Conservation (phyloP, 1,140 invertebrate genomes). For the Brachionus koreanus region DNA sequence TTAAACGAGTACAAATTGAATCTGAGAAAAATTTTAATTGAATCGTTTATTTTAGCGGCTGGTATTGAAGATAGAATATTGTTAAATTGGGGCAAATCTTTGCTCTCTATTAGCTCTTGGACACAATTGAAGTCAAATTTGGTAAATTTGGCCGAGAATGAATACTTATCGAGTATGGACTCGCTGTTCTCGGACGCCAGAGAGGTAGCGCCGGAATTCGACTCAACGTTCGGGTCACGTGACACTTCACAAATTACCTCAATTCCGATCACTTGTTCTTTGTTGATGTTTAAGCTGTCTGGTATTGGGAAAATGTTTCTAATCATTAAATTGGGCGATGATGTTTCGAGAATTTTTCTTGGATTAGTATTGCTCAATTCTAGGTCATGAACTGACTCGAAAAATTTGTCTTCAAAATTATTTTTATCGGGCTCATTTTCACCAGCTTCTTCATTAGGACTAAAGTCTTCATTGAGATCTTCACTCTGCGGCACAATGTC, state of each 20-base stretch:
- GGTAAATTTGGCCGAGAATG: neutral
- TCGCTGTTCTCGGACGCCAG: neutral
- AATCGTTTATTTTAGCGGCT: neutral
- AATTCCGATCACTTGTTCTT: constrained; percentile 1
- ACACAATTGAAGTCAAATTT: constrained; percentile 38
- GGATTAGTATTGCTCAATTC: neutral
- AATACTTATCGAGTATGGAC: neutral
- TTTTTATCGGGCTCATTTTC: neutral
- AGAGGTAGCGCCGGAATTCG: neutral
- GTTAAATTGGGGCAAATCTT: neutral
- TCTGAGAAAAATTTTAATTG: constrained; percentile 24
- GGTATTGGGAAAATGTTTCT: neutral
- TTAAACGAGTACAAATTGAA: constrained; percentile 42
- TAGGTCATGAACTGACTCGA: neutral
- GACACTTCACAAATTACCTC: neutral
- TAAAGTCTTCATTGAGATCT: neutral
- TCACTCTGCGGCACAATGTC: neutral
- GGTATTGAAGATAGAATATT: neutral
- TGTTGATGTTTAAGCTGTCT: neutral
- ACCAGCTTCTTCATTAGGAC: neutral
- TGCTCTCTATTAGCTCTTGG: neutral
- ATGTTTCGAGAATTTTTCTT: neutral
- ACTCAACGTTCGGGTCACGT: neutral
- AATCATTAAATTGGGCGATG: neutral
- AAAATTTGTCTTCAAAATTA: neutral